Evolutionary conservation across 2,888 invertebrate genomes (phyloP).

Genomic region (Acronicta psi): DNA sequence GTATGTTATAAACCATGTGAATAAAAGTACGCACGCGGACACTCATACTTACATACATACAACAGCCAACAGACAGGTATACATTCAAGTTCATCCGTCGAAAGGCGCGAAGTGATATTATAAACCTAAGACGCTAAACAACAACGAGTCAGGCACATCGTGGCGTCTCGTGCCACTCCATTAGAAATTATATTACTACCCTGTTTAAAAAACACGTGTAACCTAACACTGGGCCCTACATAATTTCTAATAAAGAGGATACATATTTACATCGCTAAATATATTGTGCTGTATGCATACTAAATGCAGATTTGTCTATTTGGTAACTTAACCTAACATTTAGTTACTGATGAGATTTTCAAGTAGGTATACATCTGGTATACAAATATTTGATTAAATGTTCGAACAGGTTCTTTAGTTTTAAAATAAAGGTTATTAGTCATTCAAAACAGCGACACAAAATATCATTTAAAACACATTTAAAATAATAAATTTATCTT

Average conservation of each 20-base stretch:
- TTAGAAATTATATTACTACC: slow-evolving; percentile 59
- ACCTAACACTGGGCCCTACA: slow-evolving; percentile 38
- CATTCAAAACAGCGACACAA: slow-evolving; percentile 67
- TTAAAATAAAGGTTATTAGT: slow-evolving; percentile 56
- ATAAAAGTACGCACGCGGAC: slow-evolving; percentile 43
- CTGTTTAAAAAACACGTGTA: slow-evolving; percentile 44
- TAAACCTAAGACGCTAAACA: slow-evolving; percentile 61
- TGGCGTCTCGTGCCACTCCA: slow-evolving; percentile 69
- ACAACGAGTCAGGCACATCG: slow-evolving; percentile 81
- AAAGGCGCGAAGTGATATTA: slow-evolving; percentile 68
- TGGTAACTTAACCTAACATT: slow-evolving; percentile 79
- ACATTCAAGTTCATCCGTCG: slow-evolving; percentile 48
- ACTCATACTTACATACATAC: slow-evolving; percentile 38
- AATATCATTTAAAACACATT: slow-evolving; percentile 71
- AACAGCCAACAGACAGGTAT: slow-evolving; percentile 49
- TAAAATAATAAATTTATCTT: slow-evolving; percentile 67
- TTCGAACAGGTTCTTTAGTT: slow-evolving; percentile 29
- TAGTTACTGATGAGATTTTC: slow-evolving; percentile 69
- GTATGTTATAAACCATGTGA: slow-evolving; percentile 43
- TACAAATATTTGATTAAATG: slow-evolving; percentile 44
- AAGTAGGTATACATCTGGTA: slow-evolving; percentile 56
- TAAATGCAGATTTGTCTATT: slow-evolving; percentile 83
- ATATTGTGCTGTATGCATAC: slow-evolving; percentile 72
- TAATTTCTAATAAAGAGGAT: slow-evolving; percentile 58
- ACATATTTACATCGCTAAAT: slow-evolving; percentile 57